A percentile compares a stretch with the other conserved stretches of the same genome.
Conservation (phyloP, 2,113 vertebrate species). For the Malurus elegans region DNA sequence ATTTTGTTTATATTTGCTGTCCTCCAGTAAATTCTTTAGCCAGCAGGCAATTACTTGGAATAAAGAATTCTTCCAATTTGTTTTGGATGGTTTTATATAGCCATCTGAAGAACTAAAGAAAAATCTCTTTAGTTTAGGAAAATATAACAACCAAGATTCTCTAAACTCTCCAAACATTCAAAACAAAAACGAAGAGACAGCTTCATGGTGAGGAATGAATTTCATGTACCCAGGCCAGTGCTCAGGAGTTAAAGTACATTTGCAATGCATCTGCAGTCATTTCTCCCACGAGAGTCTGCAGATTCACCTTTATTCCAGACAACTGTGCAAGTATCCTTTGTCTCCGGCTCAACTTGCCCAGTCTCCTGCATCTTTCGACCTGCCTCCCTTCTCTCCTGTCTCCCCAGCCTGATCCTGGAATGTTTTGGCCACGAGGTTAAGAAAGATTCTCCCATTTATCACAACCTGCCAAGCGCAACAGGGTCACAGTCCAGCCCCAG, state of each 20-base stretch:
- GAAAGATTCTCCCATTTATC: constrained; percentile 74
- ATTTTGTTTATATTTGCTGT: constrained; percentile 4
- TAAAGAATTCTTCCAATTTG: neutral
- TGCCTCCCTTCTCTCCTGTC: neutral
- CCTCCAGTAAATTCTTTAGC: neutral
- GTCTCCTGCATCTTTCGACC: neutral
- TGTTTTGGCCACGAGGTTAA: constrained; percentile 73
- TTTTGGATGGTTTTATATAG: neutral
- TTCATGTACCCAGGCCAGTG: neutral
- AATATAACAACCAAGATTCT: neutral
- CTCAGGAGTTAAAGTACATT: neutral
- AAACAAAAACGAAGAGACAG: neutral
- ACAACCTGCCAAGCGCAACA: constrained; percentile 73
- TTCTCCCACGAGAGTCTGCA: neutral
- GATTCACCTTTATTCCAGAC: neutral
- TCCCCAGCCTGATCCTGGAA: constrained; percentile 65
- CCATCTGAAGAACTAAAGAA: neutral
- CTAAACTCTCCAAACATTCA: neutral
- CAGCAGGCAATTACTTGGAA: neutral
- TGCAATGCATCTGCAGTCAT: neutral
- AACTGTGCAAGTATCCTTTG: constrained; percentile 20
- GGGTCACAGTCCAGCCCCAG: constrained; percentile 56
- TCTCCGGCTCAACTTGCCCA: neutral
- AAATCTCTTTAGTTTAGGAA: neutral
- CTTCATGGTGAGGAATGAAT: neutral